phyloP scores from a whole-genome alignment of 2,797 vertebrate species.

The Centroberyx gerrardi region DNA sequence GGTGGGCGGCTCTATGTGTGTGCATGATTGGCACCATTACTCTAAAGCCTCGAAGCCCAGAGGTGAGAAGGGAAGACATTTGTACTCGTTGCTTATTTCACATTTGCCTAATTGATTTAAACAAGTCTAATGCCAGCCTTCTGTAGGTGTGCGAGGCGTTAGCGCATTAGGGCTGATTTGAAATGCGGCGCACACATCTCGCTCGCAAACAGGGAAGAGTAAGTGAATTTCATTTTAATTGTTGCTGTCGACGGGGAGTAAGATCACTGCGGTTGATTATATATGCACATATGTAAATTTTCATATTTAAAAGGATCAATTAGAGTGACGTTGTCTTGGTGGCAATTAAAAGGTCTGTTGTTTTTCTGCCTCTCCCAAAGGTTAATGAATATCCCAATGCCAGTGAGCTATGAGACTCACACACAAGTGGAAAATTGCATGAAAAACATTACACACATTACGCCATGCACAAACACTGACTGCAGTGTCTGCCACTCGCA shows the following conservation, averaged over 20 bases:
- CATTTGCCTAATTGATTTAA: conserved; percentile 89
- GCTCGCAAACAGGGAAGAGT: conserved; percentile 75
- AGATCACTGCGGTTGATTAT: conserved; percentile 85
- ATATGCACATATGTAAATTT: conserved; percentile 88
- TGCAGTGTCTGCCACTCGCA: conserved; percentile 67
- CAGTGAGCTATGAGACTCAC: conserved; percentile 68
- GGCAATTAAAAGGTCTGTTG: conserved; percentile 87
- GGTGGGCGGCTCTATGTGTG: conserved; percentile 39
- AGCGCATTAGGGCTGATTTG: conserved; percentile 81
- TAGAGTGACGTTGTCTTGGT: conserved; percentile 84
- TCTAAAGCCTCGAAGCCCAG: conserved; percentile 67
- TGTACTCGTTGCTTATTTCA: conserved; percentile 80
- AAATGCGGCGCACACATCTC: conserved; percentile 79
- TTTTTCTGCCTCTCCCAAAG: conserved; percentile 84
- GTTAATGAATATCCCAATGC: conserved; percentile 85
- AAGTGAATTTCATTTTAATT: conserved; percentile 84
- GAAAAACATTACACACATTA: conserved; percentile 76
- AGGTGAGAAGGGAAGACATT: conserved; percentile 80
- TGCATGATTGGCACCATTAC: conserved; percentile 80
- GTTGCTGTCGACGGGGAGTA: conserved; percentile 84
- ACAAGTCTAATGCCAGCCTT: conserved; percentile 83
- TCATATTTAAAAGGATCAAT: conserved; percentile 88
- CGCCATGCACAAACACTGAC: conserved; percentile 62
- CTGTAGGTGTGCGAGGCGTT: conserved; percentile 79
- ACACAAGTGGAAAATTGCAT: conserved; percentile 76